Evolutionary conservation across 1,140 invertebrate genomes (phyloP).

Genomic region (Conus betulinus): DNA sequence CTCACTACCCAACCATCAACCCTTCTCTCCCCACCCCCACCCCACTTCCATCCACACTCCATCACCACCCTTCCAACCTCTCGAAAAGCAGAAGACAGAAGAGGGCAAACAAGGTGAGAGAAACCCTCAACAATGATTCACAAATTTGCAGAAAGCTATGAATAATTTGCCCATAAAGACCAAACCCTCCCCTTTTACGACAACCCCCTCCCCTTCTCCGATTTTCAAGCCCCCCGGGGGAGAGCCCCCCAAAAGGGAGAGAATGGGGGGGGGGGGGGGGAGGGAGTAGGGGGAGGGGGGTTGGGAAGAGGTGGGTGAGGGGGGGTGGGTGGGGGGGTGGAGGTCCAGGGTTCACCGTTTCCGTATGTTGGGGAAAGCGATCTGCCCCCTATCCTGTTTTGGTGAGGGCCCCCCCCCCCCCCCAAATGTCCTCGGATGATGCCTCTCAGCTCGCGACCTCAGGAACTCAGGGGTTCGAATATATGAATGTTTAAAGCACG

Average conservation of each 20-base stretch:
- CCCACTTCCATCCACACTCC: too few species aligned
- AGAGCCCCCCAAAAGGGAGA: too few species aligned
- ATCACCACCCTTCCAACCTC: too few species aligned
- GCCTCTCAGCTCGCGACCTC: background rate
- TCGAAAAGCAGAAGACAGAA: too few species aligned
- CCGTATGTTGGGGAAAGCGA: background rate
- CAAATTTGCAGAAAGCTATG: slow-evolving; percentile 1
- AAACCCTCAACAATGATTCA: background rate
- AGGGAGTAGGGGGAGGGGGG: too few species aligned
- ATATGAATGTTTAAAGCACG: background rate
- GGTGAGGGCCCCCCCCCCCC: too few species aligned
- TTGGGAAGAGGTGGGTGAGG: too few species aligned
- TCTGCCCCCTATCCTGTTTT: background rate
- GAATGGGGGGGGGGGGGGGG: too few species aligned
- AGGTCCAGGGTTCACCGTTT: background rate
- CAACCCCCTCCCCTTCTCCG: too few species aligned
- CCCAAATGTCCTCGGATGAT: background rate
- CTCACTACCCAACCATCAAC: too few species aligned
- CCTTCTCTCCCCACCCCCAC: too few species aligned
- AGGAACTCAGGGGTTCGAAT: background rate
- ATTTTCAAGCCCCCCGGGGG: too few species aligned
- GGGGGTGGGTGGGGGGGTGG: background rate
- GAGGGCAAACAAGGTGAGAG: background rate
- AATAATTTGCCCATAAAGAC: background rate
- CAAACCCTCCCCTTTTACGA: background rate